phyloP scores from a whole-genome alignment of 1,140 invertebrate species.

The Aphaenogaster floridana region DNA sequence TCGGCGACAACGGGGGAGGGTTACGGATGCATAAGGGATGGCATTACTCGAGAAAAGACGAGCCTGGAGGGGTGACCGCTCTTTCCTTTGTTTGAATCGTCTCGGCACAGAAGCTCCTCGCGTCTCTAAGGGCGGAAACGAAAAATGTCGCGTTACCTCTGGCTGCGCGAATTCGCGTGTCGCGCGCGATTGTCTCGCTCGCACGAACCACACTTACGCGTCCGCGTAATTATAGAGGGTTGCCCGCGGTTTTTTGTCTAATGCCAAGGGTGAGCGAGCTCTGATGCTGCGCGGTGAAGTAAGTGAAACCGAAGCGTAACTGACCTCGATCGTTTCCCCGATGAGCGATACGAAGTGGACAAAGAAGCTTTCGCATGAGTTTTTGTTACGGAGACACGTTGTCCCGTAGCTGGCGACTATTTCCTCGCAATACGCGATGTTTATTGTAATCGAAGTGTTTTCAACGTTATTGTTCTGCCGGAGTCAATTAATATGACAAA shows the following conservation, averaged over 20 bases:
- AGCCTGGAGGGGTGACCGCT: constrained; percentile 72
- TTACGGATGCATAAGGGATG: constrained; percentile 84
- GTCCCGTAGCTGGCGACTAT: neutral
- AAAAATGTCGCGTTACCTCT: constrained; percentile 19
- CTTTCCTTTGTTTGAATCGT: constrained; percentile 64
- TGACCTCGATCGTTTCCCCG: constrained; percentile 1
- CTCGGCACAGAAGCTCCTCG: neutral
- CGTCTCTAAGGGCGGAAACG: constrained; percentile 10
- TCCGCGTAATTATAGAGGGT: constrained; percentile 30
- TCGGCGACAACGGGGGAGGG: constrained; percentile 70
- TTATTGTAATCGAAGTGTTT: constrained; percentile 16
- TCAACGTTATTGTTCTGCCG: neutral
- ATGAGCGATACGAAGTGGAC: constrained; percentile 6
- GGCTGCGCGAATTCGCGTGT: neutral
- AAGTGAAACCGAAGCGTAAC: constrained; percentile 27
- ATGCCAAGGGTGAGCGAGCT: neutral
- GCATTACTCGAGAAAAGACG: constrained; percentile 81
- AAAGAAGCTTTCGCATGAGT: constrained; percentile 5
- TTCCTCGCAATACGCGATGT: neutral
- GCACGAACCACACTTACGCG: neutral
- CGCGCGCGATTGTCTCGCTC: neutral
- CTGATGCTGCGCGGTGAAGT: neutral
- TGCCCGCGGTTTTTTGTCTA: neutral
- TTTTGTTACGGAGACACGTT: neutral
- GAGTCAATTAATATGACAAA: constrained; percentile 63